These are phyloP conservation scores for Porites divaricata DNA, from an alignment of 92 coral and sea anemone genomes.

Conservation along the genomic window DNA sequence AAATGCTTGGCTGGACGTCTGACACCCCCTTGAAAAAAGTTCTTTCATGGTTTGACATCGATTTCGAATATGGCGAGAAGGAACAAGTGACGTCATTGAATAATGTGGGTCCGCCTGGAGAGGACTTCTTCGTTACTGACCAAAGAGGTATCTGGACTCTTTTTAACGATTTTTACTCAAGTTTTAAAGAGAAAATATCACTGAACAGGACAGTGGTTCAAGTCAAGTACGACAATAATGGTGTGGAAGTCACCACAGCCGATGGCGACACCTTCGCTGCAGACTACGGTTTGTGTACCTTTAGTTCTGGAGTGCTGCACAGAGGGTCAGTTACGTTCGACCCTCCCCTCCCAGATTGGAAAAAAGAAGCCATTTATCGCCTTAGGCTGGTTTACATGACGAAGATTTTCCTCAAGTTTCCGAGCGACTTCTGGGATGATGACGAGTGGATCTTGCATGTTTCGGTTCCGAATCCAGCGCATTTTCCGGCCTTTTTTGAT, in stretches of 20 bases:
- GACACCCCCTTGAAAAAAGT: conserved; percentile 15
- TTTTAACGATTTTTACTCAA: background rate
- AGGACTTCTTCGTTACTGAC: background rate
- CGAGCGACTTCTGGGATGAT: conserved; percentile 10
- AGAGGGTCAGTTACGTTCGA: background rate
- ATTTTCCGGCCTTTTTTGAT: conserved; percentile 1
- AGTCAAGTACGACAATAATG: background rate
- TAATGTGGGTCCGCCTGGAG: background rate
- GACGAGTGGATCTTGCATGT: conserved; percentile 9
- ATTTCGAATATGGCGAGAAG: conserved; percentile 3
- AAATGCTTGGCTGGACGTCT: background rate
- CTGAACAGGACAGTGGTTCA: background rate
- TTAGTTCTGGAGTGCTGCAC: background rate
- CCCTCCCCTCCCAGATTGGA: conserved; percentile 11
- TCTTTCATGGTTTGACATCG: conserved; percentile 6
- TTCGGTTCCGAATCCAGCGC: background rate
- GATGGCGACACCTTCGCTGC: background rate
- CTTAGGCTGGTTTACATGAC: background rate
- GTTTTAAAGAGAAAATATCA: background rate
- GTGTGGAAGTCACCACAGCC: conserved; percentile 15
- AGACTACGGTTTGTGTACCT: conserved; percentile 4
- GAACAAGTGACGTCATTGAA: background rate
- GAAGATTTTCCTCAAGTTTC: conserved; percentile 12
- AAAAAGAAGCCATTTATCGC: conserved; percentile 10
- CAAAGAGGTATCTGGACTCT: conserved; percentile 9